Conservation (phyloP, 2,797 vertebrate species). For the Triplophysa bombifrons region DNA sequence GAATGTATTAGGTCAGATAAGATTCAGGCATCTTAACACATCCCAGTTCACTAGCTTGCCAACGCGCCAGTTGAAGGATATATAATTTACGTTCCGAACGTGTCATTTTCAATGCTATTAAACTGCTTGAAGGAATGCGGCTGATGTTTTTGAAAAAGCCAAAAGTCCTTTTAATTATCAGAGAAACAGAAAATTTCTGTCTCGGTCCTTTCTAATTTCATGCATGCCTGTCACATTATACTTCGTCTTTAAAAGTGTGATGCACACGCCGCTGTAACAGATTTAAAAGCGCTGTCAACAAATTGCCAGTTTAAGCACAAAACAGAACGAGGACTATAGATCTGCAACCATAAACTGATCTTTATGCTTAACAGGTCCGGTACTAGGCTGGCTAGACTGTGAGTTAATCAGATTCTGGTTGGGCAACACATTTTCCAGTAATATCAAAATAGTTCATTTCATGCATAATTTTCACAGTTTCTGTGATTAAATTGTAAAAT, state of each 20-base stretch:
- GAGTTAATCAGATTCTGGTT: too few species aligned
- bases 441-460: too few species aligned
- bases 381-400: too few species aligned
- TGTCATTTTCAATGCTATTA: constrained; percentile 45
- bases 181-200: constrained; percentile 24
- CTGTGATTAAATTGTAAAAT: too few species aligned
- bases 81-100: constrained; percentile 46
- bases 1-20: constrained; percentile 43
- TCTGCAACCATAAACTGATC: background rate
- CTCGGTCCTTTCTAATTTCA: constrained; percentile 34
- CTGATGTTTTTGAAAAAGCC: constrained; percentile 14
- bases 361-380: background rate
- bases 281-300: constrained; percentile 29
- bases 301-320: constrained; percentile 38
- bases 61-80: constrained; percentile 23
- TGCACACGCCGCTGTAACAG: background rate
- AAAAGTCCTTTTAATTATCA: constrained; percentile 21
- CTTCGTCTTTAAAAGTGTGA: constrained; percentile 28
- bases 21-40: constrained; percentile 45
- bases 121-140: constrained; percentile 26
- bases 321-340: constrained; percentile 13
- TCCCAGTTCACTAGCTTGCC: constrained; percentile 39
- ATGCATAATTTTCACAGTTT: too few species aligned
- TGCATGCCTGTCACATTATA: constrained; percentile 36
- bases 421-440: too few species aligned